Evolutionary conservation across 2,888 invertebrate species (phyloP), one percentile per base, ranked within the genome.

Genomic region (Agonum fuliginosum): DNA sequence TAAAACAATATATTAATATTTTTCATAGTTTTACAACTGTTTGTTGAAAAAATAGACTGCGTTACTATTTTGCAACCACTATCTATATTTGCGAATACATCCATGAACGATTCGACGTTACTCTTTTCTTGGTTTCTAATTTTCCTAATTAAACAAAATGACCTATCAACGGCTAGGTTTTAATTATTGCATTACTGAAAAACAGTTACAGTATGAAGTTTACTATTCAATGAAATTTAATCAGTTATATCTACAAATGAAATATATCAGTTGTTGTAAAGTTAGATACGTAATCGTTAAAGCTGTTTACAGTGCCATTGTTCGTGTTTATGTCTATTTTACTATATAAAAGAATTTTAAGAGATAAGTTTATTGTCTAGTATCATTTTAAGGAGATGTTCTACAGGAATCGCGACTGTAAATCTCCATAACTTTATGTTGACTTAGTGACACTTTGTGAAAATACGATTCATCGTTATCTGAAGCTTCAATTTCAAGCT

Each of bases 401-500:
- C 41, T 19, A 43, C 10, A 62, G 22, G 43, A 37, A 62, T 73
- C 62, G 41, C 73, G 22, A 27, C 34, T 27, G 43, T 73, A 73
- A 62, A 73, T 73, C 73, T 73, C 43, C 14, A 24, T 27, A 73
- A 73, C 27, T 70, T 69, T 70, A 70, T 48, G 70, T 70, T 20
- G 24, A 48, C 73, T 73, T 73, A 73, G 73, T 73, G 73, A 43
- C 73, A 73, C 73, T 41, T 73, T 73, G 73, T 73, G 58, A 58
- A 62, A 62, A 73, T 46, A 48, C 58, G 43, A 41, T 73, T 20
- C 41, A 12, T 17, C 14, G 8, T 8, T 62, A 1, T 14, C 27
- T 2, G 17, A 17, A 62, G 37, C 8, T 10, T 37, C n/a, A n/a
- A n/a, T n/a, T n/a, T n/a, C n/a, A n/a, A n/a, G n/a, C n/a, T n/a